Base-by-base conservation (phyloP, 1,140 invertebrate species). In the Drosophila sechellia region DNA sequence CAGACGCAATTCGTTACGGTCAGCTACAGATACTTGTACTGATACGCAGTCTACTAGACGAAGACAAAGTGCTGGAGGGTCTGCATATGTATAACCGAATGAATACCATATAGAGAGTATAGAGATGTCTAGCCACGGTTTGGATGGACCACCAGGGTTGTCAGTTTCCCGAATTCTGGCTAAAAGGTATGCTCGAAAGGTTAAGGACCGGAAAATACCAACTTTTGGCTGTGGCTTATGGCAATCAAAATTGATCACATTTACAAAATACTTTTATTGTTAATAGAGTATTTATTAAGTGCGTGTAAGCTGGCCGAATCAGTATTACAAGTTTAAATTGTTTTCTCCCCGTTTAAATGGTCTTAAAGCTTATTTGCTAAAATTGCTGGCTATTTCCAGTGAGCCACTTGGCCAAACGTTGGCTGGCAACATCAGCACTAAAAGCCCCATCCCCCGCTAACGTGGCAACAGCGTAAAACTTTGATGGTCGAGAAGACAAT, bases 1-100 rank as follows among this genome's bases (percentile, higher is more conserved):
- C 68, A 84, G 74, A 68, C 66, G 77, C 69, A 89, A 89, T 89
- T 89, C 85, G 84, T 80, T 89, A 89, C 84, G 84, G 84, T 77
- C 84, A 89, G 79, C 66, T 70, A 77, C 69, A 76, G 48, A 79
- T 64, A 85, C 63, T 81, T 42, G 76, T 69, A 63, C 43, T 70
- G 49, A 58, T 59, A 73, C 54, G 54, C 17, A 46, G 37, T 22
- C 39, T 22, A 48, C 25, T 31, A 65, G 59, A 68, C 60, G 64
- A 65, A 68, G 46, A 63, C 46, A 34, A 65, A 53, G 46, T 37
- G 37, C 20, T 45, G 37, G 17, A 27, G 34, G 43, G 15, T 15
- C 35, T 4, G 11, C 31, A 31, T 31, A 8, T 31, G 31, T 31
- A 31, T 31, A 31, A 10, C 8, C 31, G 22, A 22, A 25, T 42